Evolutionary conservation across 2,113 vertebrate species (phyloP), one percentile per base, ranked within the genome.

Genomic region (Aldabrachelys gigantea): DNA sequence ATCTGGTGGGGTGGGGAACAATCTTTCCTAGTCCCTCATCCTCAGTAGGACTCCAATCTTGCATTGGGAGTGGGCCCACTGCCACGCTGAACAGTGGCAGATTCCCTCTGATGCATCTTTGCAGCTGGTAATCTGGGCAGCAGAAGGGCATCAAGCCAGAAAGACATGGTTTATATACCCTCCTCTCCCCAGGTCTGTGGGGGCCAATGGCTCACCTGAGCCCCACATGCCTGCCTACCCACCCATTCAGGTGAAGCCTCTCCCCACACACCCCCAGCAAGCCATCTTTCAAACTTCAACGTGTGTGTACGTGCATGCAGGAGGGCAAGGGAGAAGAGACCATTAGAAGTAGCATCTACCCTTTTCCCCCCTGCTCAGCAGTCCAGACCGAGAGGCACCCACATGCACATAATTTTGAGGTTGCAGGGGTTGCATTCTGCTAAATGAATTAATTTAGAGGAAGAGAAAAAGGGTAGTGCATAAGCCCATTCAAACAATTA

Each of bases 401-500:
- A 17, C n/a, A 41, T 38, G 14, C 22, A 93, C 62, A 82, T 95
- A 65, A 38, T 50, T 72, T 72, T 65, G 31, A 65, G 31, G 62
- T 35, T 35, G 31, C 14, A 2, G 31, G 59, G 59, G 59, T 38
- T 4, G 1, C 2, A 2, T 90, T 87, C 92, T 82, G 76, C 93
- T 82, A 92, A 93, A 21, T 80, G 35, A 85, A 17, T 82, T 56
- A 62, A 80, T 31, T 89, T 54, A 83, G 41, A 93, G 44, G 65
- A 91, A 65, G 76, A 65, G 0, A 80, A 65, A 35, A 93, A 84
- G 82, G 90, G 69, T 41, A 84, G 90, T 81, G 80, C n/a, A 35
- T 96, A 91, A 89, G 50, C 21, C 56, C 44, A 89, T 86, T 94
- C 85, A n/a, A 54, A 53, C 80, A 82, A 38, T 24, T n/a, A 82